Conservation (phyloP, 2,113 vertebrate species). For the Petrocephalus microphthalmus region DNA sequence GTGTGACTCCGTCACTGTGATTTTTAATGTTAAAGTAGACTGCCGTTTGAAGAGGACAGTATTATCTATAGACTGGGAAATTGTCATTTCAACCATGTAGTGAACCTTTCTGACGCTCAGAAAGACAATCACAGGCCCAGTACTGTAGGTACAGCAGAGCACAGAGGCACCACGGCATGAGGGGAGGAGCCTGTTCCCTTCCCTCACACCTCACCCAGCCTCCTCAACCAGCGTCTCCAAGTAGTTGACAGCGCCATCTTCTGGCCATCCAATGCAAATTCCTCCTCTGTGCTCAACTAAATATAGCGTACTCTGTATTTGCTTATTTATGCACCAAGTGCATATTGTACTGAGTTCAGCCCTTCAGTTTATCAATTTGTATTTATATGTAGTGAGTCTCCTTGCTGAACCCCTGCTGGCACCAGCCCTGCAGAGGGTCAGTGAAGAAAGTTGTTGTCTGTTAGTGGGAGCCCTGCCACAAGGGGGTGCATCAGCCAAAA, state of each 20-base stretch:
- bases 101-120: background rate
- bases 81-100: background rate
- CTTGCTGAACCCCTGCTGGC: too few relatives aligned
- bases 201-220: background rate
- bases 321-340: background rate
- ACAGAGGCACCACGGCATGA: background rate
- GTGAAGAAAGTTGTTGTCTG: too few relatives aligned
- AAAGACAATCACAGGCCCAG: background rate
- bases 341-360: background rate
- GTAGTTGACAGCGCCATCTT: conserved; percentile 3
- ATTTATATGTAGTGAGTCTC: background rate
- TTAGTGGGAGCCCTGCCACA: too few relatives aligned
- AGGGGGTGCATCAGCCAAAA: too few relatives aligned
- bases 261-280: background rate
- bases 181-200: background rate
- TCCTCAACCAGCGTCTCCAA: background rate
- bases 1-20: background rate
- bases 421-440: too few relatives aligned
- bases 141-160: background rate
- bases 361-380: background rate
- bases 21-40: background rate
- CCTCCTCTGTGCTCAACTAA: background rate
- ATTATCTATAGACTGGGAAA: background rate
- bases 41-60: background rate
- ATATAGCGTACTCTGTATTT: background rate